phyloP scores from a whole-genome alignment of 2,888 invertebrate species.

The Caenorhabditis virilis region DNA sequence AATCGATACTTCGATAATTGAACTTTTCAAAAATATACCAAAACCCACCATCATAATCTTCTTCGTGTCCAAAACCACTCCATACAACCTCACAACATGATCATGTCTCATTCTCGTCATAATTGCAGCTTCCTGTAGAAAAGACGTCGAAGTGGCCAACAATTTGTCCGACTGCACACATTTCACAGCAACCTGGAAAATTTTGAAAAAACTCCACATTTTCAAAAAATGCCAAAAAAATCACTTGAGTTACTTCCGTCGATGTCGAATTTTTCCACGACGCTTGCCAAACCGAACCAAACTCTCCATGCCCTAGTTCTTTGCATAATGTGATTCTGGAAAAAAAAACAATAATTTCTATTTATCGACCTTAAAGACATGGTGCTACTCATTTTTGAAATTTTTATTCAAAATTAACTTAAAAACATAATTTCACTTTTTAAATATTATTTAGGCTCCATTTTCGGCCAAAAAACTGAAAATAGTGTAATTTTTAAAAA shows the following conservation, averaged over 20 bases:
- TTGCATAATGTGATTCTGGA: slow-evolving; percentile 78
- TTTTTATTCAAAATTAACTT: too few species aligned
- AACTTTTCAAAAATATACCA: too few species aligned
- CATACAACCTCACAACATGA: slow-evolving; percentile 93
- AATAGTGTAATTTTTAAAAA: too few species aligned
- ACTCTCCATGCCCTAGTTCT: slow-evolving; percentile 93
- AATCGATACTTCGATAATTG: too few species aligned
- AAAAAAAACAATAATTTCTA: neutral
- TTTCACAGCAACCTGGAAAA: slow-evolving; percentile 75
- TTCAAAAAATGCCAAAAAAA: neutral
- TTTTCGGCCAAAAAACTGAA: too few species aligned
- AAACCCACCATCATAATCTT: slow-evolving; percentile 76
- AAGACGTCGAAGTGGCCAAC: slow-evolving; percentile 93
- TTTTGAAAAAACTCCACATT: neutral
- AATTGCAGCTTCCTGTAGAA: slow-evolving; percentile 92
- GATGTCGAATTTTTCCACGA: slow-evolving; percentile 42
- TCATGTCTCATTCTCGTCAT: slow-evolving; percentile 98
- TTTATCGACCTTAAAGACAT: neutral
- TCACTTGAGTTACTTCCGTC: slow-evolving; percentile 74
- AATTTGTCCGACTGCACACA: slow-evolving; percentile 90
- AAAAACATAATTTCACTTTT: too few species aligned
- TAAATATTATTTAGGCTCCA: too few species aligned
- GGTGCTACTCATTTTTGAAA: too few species aligned
- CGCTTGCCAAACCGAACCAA: slow-evolving; percentile 96
- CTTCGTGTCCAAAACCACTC: slow-evolving; percentile 91